Evolutionary conservation across 2,113 vertebrate genomes (phyloP).

Genomic region (Odocoileus hemionus): DNA sequence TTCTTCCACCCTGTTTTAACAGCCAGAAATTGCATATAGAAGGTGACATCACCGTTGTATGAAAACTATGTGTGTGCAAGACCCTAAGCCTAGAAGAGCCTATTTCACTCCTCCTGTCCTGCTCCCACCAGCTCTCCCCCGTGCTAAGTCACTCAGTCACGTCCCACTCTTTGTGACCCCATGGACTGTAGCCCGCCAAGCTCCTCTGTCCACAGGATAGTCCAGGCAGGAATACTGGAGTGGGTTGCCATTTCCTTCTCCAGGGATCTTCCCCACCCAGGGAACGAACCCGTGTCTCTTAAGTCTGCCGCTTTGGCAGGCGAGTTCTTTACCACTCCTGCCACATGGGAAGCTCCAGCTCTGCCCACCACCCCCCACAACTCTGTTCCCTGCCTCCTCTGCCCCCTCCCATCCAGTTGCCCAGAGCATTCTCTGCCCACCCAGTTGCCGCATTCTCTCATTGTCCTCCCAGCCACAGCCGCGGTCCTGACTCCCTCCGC

Average conservation of each 20-base stretch:
- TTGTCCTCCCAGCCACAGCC: background rate
- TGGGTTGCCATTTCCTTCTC: background rate
- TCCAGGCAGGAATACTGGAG: background rate
- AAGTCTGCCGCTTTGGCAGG: background rate
- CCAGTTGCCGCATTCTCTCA: background rate
- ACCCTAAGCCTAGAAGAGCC: background rate
- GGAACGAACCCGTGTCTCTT: background rate
- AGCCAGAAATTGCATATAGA: background rate
- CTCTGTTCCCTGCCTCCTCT: background rate
- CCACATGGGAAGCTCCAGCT: background rate
- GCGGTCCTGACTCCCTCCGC: background rate
- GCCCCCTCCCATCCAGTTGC: background rate
- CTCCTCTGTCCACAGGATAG: background rate
- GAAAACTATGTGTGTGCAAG: background rate
- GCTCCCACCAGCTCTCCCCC: accelerated
- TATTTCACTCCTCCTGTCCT: background rate
- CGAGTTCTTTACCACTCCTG: background rate
- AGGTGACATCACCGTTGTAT: background rate
- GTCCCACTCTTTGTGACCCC: background rate
- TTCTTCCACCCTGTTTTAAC: background rate
- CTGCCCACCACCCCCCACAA: accelerated
- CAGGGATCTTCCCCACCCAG: background rate
- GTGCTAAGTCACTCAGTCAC: background rate
- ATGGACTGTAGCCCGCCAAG: background rate
- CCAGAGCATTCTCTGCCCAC: background rate